Conservation (phyloP, 2,113 vertebrate genomes). For the Zapus hudsonius region DNA sequence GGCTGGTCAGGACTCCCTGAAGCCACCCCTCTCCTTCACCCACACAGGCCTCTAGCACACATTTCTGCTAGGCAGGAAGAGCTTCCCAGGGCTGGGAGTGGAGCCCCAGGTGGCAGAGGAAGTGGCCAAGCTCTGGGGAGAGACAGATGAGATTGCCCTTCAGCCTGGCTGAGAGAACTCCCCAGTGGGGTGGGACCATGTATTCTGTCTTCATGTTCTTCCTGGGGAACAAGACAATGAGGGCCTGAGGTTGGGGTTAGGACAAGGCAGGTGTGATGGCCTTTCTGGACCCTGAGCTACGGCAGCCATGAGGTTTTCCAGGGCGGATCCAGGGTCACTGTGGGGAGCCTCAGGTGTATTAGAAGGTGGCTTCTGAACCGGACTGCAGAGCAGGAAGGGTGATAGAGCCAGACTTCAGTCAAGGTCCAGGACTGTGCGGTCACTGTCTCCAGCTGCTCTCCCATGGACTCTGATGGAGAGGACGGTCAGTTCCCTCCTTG, state of each 20-base stretch:
- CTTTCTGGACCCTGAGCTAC: neutral
- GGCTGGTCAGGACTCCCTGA: neutral
- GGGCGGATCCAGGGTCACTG: neutral
- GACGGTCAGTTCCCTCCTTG: neutral
- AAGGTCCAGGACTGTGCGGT: neutral
- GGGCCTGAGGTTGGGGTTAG: neutral
- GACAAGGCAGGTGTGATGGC: neutral
- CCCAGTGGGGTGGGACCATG: neutral
- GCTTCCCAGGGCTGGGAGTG: accelerated
- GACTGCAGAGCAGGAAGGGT: neutral
- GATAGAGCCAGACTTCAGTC: neutral
- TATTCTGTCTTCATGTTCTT: neutral
- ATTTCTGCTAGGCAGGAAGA: conserved; percentile 1
- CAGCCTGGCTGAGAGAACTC: neutral
- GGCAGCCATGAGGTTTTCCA: neutral
- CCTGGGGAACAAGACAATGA: neutral
- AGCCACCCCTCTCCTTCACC: no score
- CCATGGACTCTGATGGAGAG: neutral
- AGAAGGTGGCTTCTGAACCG: neutral
- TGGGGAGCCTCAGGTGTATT: neutral
- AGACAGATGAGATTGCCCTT: neutral
- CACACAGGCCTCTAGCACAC: neutral
- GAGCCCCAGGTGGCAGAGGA: neutral
- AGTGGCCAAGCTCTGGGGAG: neutral
- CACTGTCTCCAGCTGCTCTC: neutral